phyloP scores from a whole-genome alignment of 2,797 vertebrate genomes.

The Muraenolepis orangiensis region DNA sequence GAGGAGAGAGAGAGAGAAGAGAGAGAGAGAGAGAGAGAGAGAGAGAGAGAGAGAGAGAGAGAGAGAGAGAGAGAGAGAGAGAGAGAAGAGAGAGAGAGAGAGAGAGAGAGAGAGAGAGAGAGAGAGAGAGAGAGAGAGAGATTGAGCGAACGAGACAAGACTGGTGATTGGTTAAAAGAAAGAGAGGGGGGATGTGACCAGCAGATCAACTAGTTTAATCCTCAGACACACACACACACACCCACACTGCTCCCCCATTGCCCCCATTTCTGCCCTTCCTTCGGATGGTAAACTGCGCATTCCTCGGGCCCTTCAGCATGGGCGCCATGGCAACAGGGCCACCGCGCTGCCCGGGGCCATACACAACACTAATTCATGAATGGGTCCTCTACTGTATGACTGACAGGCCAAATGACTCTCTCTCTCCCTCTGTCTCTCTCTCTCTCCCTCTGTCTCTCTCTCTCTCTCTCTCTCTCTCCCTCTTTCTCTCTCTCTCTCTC shows the following conservation, averaged over 20 bases:
- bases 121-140: no score
- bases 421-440: background rate
- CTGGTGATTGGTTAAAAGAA: background rate
- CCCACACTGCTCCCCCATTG: slow-evolving; percentile 25
- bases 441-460: slow-evolving; percentile 17
- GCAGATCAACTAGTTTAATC: slow-evolving; percentile 61
- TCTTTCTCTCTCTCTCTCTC: no score
- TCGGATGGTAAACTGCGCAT: slow-evolving; percentile 63
- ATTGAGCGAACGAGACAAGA: background rate
- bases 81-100: no score
- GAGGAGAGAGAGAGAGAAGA: no score
- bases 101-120: no score
- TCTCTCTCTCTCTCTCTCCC: slow-evolving; percentile 32
- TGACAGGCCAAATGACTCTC: slow-evolving; percentile 57
- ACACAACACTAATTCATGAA: slow-evolving; percentile 74
- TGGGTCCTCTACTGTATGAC: slow-evolving; percentile 71
- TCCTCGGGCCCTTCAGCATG: slow-evolving; percentile 57
- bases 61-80: no score
- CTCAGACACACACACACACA: slow-evolving; percentile 39
- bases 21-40: no score
- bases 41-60: no score
- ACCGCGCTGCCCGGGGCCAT: slow-evolving; percentile 64
- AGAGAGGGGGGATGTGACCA: slow-evolving; percentile 58
- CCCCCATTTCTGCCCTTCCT: background rate
- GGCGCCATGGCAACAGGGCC: slow-evolving; percentile 70